Evolutionary conservation across 2,797 vertebrate species (phyloP).

Genomic region (Tragopan temminckii): DNA sequence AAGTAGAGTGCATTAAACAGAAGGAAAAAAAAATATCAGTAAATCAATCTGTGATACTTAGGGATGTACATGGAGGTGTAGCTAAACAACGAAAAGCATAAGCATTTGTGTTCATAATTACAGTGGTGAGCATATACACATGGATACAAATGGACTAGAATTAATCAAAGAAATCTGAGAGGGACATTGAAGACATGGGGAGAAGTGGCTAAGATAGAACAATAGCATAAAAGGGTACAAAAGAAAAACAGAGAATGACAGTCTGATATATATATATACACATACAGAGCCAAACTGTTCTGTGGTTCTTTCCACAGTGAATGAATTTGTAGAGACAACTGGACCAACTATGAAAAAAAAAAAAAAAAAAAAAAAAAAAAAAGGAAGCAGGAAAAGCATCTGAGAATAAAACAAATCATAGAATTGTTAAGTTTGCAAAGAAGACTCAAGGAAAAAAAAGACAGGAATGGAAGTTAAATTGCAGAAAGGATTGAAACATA

Average conservation of each 20-base stretch:
- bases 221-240: neutral
- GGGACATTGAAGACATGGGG: neutral
- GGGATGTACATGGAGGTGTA: neutral
- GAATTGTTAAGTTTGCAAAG: neutral
- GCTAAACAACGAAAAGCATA: neutral
- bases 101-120: neutral
- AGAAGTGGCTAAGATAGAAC: neutral
- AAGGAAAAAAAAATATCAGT: neutral
- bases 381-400: constrained; percentile 43
- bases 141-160: neutral
- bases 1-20: neutral
- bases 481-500: constrained; percentile 9
- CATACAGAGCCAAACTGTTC: neutral
- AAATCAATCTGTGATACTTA: neutral
- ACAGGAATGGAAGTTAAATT: constrained; percentile 2
- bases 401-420: constrained; percentile 30
- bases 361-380: constrained; percentile 6
- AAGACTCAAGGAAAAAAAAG: neutral
- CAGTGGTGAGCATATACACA: neutral
- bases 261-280: no score
- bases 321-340: constrained; percentile 9
- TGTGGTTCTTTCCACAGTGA: neutral
- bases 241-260: neutral
- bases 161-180: neutral
- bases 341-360: neutral